Evolutionary conservation across 2,113 vertebrate species (phyloP).

Genomic region (Climacteris rufus): DNA sequence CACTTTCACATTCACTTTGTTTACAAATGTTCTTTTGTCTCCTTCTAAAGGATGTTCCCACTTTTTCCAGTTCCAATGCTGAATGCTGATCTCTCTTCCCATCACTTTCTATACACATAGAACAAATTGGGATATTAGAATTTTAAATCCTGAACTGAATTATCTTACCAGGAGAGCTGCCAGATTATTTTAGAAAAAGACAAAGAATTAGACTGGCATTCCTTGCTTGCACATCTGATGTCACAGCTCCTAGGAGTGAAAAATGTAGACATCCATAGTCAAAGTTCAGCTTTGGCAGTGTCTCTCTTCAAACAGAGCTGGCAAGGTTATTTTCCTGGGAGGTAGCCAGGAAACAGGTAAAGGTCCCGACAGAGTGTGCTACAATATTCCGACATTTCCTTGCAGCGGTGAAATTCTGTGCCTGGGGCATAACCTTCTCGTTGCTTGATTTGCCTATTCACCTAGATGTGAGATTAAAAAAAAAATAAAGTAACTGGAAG

Average conservation of each 20-base stretch:
- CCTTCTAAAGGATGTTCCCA: background rate
- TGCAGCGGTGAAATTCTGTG: slow-evolving; percentile 92
- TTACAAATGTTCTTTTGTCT: background rate
- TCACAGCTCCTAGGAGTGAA: background rate
- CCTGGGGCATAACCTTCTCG: slow-evolving; percentile 93
- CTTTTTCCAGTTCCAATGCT: background rate
- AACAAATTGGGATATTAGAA: background rate
- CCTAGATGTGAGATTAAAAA: slow-evolving; percentile 67
- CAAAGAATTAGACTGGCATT: background rate
- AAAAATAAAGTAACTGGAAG: background rate
- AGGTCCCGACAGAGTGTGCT: slow-evolving; percentile 92
- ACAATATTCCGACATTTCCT: slow-evolving; percentile 98
- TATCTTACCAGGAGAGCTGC: background rate
- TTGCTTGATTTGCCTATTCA: slow-evolving; percentile 89
- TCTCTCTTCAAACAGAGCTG: background rate
- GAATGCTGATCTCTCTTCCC: background rate
- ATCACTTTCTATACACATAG: background rate
- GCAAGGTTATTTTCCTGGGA: slow-evolving; percentile 35
- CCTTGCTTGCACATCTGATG: background rate
- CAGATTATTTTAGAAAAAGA: background rate
- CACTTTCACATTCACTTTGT: background rate
- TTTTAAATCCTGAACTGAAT: background rate
- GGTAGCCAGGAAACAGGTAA: slow-evolving; percentile 90
- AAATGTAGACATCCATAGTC: background rate
- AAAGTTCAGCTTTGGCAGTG: background rate